phyloP scores from a whole-genome alignment of 2,797 vertebrate genomes.

The Mergus octosetaceus region DNA sequence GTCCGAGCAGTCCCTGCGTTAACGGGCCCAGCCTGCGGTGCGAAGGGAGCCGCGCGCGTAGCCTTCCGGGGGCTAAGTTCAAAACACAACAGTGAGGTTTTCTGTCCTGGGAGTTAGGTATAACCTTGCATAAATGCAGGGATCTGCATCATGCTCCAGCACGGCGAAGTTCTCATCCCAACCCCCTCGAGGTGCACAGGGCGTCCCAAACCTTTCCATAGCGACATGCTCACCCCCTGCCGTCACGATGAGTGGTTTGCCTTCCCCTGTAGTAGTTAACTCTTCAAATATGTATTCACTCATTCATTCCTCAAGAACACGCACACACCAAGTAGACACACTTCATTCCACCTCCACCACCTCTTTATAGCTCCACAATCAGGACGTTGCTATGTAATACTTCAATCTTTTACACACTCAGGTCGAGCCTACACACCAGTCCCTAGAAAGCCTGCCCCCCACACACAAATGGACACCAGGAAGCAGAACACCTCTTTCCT shows the following conservation, averaged over 20 bases:
- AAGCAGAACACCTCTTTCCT: rapidly evolving
- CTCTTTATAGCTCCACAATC: neutral
- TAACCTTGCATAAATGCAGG: neutral
- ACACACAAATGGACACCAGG: neutral
- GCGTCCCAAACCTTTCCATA: neutral
- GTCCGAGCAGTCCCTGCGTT: neutral
- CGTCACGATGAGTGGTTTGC: neutral
- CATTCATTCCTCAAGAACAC: rapidly evolving
- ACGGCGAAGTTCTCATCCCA: neutral
- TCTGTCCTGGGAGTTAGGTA: neutral
- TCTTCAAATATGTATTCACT: rapidly evolving
- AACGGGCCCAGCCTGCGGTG: neutral
- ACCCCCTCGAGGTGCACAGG: neutral
- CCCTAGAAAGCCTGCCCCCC: neutral
- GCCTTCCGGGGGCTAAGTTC: neutral
- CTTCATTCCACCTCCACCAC: neutral
- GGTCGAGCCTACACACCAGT: neutral
- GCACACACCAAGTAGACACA: neutral
- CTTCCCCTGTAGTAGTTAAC: neutral
- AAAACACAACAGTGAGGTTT: neutral
- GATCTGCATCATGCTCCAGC: neutral
- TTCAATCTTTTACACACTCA: rapidly evolving
- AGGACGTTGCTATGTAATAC: neutral
- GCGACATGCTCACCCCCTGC: rapidly evolving
- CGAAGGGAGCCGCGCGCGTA: neutral